Evolutionary conservation across 2,888 invertebrate species (phyloP).

Genomic region (Clepsis dumicolana): DNA sequence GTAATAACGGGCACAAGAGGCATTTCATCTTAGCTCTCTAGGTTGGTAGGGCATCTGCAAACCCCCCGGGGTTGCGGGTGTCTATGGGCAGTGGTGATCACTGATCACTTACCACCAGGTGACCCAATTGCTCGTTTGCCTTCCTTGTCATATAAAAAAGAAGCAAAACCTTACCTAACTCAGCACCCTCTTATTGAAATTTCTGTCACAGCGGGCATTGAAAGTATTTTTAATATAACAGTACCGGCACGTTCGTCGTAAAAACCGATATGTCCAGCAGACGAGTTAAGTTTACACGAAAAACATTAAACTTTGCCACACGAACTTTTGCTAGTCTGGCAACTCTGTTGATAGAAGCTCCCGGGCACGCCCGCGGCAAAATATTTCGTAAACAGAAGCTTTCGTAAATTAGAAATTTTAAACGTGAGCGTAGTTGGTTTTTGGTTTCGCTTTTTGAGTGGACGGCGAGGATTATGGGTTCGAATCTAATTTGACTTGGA

Average conservation of each 20-base stretch:
- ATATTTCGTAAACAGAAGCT: constrained; percentile 32
- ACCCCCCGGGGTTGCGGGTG: no score
- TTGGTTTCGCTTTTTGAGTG: constrained; percentile 1
- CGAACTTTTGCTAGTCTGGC: constrained; percentile 13
- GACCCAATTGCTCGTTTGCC: no score
- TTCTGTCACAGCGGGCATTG: neutral
- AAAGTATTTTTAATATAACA: constrained; percentile 2
- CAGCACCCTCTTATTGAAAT: no score
- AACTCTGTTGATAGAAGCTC: constrained; percentile 34
- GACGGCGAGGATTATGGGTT: neutral
- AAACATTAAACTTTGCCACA: constrained; percentile 23
- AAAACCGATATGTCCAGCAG: constrained; percentile 22
- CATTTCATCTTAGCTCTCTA: no score
- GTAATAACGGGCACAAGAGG: no score
- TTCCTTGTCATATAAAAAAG: no score
- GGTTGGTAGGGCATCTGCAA: no score
- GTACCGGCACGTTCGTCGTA: constrained; percentile 9
- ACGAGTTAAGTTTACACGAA: constrained; percentile 30
- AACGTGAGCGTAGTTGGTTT: constrained; percentile 18
- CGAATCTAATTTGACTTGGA: no score
- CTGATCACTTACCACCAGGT: no score
- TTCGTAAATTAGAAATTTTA: constrained; percentile 32
- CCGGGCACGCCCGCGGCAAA: constrained; percentile 30
- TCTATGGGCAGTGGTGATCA: no score
- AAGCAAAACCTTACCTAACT: neutral